Conservation (phyloP, 2,888 invertebrate species). For the Micoletzkya japonica region DNA sequence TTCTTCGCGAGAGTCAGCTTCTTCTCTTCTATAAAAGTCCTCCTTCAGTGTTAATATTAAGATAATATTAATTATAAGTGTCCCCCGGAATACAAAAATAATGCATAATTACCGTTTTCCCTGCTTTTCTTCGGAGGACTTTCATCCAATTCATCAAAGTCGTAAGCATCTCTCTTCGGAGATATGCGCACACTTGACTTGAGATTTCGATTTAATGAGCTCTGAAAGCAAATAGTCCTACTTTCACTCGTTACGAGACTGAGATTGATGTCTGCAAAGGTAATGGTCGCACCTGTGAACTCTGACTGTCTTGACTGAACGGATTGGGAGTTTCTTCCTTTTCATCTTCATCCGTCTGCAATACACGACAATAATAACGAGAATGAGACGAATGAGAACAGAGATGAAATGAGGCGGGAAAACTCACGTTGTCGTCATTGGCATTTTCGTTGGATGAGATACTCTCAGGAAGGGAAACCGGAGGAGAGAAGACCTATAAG, state of each 20-base stretch:
- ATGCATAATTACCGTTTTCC: not conserved
- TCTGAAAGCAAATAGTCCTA: too few species aligned
- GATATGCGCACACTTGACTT: not conserved
- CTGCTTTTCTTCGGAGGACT: not conserved
- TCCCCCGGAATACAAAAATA: too few species aligned
- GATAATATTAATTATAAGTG: not conserved
- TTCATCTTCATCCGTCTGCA: slow-evolving; percentile 12
- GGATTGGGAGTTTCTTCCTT: slow-evolving; percentile 13
- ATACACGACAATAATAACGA: not conserved
- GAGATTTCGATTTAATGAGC: slow-evolving; percentile 12
- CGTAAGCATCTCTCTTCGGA: slow-evolving; percentile 20
- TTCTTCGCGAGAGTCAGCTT: slow-evolving; percentile 5
- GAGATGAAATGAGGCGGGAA: not conserved
- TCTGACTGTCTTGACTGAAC: slow-evolving; percentile 4
- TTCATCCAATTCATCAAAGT: slow-evolving; percentile 28
- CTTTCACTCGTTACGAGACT: too few species aligned
- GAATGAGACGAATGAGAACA: not conserved
- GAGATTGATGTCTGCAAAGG: too few species aligned
- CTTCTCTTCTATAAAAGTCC: not conserved
- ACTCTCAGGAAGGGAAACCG: slow-evolving; percentile 47
- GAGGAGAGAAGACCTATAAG: slow-evolving; percentile 42
- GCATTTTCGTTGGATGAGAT: slow-evolving; percentile 28
- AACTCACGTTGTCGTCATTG: slow-evolving; percentile 16
- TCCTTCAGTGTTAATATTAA: not conserved
- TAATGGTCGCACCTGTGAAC: slow-evolving; percentile 20